These are phyloP conservation scores for Ceramica pisi DNA, from an alignment of 2,888 invertebrate species.

Conservation along the genomic window DNA sequence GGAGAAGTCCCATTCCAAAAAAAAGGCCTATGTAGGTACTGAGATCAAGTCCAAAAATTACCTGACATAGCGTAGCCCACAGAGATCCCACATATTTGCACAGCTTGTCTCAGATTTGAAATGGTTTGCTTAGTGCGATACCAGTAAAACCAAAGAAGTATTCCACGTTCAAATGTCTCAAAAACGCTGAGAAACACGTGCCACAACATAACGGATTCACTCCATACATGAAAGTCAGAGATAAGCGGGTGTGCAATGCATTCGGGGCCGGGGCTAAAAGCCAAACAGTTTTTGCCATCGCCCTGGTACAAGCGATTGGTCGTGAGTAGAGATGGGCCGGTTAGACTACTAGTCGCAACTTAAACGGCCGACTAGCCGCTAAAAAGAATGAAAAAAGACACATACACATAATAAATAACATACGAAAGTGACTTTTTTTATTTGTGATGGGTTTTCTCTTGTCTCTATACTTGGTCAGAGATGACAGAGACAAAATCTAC, in stretches of 20 bases:
- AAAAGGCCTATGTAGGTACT: no score
- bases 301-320: slow-evolving; percentile 44
- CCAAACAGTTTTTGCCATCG: slow-evolving; percentile 43
- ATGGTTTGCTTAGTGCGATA: not conserved
- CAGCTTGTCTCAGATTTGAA: not conserved
- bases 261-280: slow-evolving; percentile 38
- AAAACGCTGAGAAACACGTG: slow-evolving; percentile 26
- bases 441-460: no score
- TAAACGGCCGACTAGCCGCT: not conserved
- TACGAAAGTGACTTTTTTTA: no score
- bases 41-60: no score
- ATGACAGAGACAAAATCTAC: no score
- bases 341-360: not conserved
- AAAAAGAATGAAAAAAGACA: no score
- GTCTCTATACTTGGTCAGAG: no score
- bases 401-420: no score
- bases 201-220: slow-evolving; percentile 37
- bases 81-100: no score
- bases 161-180: not conserved
- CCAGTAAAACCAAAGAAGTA: not conserved
- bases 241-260: slow-evolving; percentile 50
- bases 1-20: no score
- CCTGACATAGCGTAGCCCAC: no score
- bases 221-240: slow-evolving; percentile 41
- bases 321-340: slow-evolving; percentile 8